phyloP scores from a whole-genome alignment of 2,797 vertebrate species.

The Spondyliosoma cantharus region DNA sequence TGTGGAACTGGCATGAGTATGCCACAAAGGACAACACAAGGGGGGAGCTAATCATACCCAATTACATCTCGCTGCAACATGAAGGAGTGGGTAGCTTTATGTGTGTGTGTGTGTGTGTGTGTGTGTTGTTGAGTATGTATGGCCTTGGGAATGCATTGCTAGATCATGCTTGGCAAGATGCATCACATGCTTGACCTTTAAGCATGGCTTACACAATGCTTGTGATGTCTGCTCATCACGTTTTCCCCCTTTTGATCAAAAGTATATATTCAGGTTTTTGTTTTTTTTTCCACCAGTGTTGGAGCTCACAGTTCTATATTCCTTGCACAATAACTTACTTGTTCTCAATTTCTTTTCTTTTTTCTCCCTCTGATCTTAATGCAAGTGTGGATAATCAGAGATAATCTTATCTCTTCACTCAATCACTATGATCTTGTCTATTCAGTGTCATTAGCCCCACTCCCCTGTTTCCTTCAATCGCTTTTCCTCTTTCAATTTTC shows the following conservation, averaged over 20 bases:
- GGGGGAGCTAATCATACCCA: conserved; percentile 46
- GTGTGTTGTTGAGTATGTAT: not conserved
- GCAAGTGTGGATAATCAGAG: conserved; percentile 65
- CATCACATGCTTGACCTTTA: conserved; percentile 35
- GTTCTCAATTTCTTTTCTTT: conserved; percentile 25
- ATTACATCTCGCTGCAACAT: conserved; percentile 35
- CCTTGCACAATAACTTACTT: not conserved
- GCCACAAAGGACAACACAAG: conserved; percentile 44
- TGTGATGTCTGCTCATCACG: conserved; percentile 19
- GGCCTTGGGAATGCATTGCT: not conserved
- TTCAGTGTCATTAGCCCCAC: conserved; percentile 59
- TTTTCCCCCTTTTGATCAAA: conserved; percentile 21
- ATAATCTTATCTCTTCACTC: conserved; percentile 66
- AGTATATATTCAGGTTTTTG: conserved; percentile 11
- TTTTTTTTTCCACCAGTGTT: not conserved
- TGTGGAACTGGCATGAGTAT: conserved; percentile 17
- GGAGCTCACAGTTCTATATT: conserved; percentile 2
- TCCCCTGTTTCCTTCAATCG: conserved; percentile 59
- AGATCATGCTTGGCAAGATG: not conserved
- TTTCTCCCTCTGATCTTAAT: conserved; percentile 45
- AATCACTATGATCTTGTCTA: conserved; percentile 67
- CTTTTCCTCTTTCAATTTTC: conserved; percentile 55
- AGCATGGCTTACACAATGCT: not conserved
- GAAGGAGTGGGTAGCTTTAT: not conserved
- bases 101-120: not conserved